Evolutionary conservation across 2,888 invertebrate genomes (phyloP), one percentile per base, ranked within the genome.

Genomic region (Philaethria dido): DNA sequence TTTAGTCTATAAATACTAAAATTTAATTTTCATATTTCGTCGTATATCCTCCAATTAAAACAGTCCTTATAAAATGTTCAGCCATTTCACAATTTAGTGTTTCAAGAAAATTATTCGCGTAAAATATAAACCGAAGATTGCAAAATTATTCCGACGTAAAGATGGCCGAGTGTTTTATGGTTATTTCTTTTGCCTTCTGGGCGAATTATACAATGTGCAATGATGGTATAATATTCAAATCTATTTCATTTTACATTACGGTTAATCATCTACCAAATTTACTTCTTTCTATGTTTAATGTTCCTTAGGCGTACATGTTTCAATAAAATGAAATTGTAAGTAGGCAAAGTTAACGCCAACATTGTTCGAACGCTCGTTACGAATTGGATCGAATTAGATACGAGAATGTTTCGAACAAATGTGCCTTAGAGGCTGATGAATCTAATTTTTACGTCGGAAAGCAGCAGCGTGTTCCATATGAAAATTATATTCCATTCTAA

Each of bases 401-500:
- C 78, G 78, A 75, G 81, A 83, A 82, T 84, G 83, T 87, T 84
- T 82, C 80, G 78, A 77, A 79, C 78, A 81, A 86, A 84, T 85
- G 83, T 86, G 84, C 83, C 81, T 77, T 78, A 79, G 78, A 80
- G 80, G 78, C 81, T 90, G 88, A 89, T 86, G 87, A 91, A 90
- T 89, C 88, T 87, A 91, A 89, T 91, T 92, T 87, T 88, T 89
- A 85, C 78, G 83, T 74, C 80, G 81, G 76, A 78, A 83, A 79
- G 82, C 83, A 84, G 76, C 78, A 79, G 83, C 82, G 85, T 82
- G 85, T 85, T 88, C 81, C 84, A 87, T 89, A 89, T 88, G 89
- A 91, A 91, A 90, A 91, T 91, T 90, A 90, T 89, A 87, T 89
- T 82, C 88, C 86, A 86, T 90, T 88, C 82, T 87, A 90, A 88